Evolutionary conservation across 2,113 vertebrate genomes (phyloP).

Genomic region (Vombatus ursinus): DNA sequence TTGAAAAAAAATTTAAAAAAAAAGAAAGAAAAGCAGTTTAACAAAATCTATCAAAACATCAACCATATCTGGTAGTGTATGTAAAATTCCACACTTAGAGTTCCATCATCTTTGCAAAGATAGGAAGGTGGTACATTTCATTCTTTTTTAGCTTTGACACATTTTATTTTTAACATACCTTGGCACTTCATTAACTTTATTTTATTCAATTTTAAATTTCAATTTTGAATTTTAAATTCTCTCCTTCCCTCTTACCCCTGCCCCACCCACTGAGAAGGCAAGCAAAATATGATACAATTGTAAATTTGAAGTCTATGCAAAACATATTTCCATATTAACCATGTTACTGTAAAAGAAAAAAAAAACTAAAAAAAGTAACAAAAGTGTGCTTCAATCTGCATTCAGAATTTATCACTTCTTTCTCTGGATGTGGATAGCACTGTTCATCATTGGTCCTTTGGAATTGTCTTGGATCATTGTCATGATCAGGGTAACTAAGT

Average conservation of each 20-base stretch:
- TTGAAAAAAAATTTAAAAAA: not conserved
- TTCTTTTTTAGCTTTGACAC: not conserved
- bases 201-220: not conserved
- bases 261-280: not conserved
- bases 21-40: not conserved
- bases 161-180: not conserved
- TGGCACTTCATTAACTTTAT: not conserved
- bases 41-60: not conserved
- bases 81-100: not conserved
- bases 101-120: not conserved
- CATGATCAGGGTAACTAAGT: not conserved
- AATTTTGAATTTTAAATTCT: not conserved
- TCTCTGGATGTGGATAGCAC: not conserved
- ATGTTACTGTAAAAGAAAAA: not conserved
- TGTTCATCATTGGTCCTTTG: not conserved
- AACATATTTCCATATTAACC: not conserved
- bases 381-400: not conserved
- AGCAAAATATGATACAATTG: not conserved
- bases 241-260: too few species aligned
- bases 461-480: not conserved
- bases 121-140: not conserved
- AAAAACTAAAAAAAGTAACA: not conserved
- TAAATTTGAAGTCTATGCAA: not conserved
- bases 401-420: not conserved
- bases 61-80: not conserved